Percentiles rank a stretch among this genome's conserved stretches.
Evolutionary conservation across 2,113 vertebrate genomes (phyloP).

Genomic region (Lepus europaeus): DNA sequence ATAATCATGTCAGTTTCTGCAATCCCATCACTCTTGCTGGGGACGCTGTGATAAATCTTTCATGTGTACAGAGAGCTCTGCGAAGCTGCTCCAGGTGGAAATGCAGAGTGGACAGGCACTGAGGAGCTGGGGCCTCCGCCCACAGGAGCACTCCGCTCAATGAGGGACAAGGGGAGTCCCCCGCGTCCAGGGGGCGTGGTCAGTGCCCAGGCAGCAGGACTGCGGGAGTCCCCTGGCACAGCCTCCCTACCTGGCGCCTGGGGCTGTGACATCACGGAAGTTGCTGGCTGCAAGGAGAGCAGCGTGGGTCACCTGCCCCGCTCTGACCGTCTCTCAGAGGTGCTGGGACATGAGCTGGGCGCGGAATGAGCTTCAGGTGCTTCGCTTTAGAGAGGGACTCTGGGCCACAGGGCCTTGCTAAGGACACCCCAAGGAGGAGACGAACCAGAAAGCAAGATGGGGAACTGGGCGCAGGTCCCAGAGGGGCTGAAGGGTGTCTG

Average conservation of each 20-base stretch:
- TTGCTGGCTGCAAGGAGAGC: no score
- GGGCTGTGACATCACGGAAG: not conserved
- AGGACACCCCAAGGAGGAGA: not conserved
- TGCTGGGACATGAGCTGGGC: rapidly evolving
- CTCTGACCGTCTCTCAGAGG: not conserved
- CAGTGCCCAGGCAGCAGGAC: no score
- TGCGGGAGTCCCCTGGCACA: no score
- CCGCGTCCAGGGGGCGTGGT: not conserved
- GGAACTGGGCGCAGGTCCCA: rapidly evolving
- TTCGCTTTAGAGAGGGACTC: rapidly evolving
- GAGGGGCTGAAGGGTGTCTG: rapidly evolving
- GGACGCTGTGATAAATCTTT: constrained; percentile 57
- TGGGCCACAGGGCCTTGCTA: no score
- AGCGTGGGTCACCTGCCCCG: no score
- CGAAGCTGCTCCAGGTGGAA: not conserved
- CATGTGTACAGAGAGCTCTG: not conserved
- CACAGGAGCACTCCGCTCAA: not conserved
- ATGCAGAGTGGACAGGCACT: rapidly evolving
- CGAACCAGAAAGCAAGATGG: rapidly evolving
- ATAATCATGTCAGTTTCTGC: constrained; percentile 66
- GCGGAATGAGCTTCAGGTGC: rapidly evolving
- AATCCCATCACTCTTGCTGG: constrained; percentile 50
- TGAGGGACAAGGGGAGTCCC: not conserved
- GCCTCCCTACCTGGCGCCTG: no score
- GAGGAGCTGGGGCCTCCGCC: not conserved